Base-by-base conservation (phyloP, 2,888 invertebrate genomes). In the Polia nebulosa region DNA sequence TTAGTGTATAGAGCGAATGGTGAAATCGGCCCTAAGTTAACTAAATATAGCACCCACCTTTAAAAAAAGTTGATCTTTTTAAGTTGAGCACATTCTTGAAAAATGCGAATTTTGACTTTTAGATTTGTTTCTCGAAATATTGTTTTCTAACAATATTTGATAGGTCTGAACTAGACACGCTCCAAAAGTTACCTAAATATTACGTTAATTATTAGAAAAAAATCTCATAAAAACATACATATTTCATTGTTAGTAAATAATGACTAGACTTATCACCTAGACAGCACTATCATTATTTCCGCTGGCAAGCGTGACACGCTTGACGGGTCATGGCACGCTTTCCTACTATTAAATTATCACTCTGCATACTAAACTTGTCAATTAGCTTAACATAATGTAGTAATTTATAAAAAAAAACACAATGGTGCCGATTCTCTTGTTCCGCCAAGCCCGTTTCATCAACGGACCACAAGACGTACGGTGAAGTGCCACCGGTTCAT, bases 291-390 rank as follows among this genome's bases (percentile, higher is more conserved):
- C 41, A 68, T 68, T 73, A 65, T 64, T 64, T 73, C 36, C 44
- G 29, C 13, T 6, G n/a, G 22, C 15, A 32, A 74, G 8, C 41
- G 15, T 45, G 58, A 11, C 76, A 72, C 58, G 76, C 69, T 34
- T 53, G 76, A 41, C 69, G 22, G 57, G 22, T 8, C 68, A 53
- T 22, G 32, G 34, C 69, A 72, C 56, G 76, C 72, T 53, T 68
- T 58, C 39, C n/a, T n/a, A n/a, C n/a, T n/a, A n/a, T n/a, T n/a
- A 58, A 72, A 25, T 58, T 32, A 66, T 36, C n/a, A 55, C 39
- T 52, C 29, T 58, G 41, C 32, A 44, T 44, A 55, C 20, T 8
- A 51, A 71, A 51, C 67, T 56, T 71, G 34, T 36, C 34, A 34
- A 51, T 75, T 56, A 65, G 44, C 29, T 15, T 51, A 22, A 20